phyloP scores from a whole-genome alignment of 2,888 invertebrate genomes.

The Patella ulyssiponensis region DNA sequence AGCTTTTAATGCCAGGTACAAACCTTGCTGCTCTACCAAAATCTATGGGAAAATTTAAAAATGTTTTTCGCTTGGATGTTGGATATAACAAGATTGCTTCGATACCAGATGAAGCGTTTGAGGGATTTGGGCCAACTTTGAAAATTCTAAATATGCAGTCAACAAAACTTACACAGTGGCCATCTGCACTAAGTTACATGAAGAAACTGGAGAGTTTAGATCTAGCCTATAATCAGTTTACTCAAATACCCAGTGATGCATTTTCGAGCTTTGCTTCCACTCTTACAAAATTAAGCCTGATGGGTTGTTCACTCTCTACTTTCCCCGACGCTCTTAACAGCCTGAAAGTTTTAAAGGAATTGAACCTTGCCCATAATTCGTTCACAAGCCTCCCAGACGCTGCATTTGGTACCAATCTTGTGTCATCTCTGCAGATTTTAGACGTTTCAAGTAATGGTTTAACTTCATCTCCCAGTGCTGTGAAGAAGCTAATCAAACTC shows the following conservation, averaged over 20 bases:
- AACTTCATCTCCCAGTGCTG: slow-evolving; percentile 10
- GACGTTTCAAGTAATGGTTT: slow-evolving; percentile 22
- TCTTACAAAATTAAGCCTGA: slow-evolving; percentile 13
- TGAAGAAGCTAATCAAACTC: slow-evolving; percentile 15
- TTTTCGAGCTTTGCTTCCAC: slow-evolving; percentile 3
- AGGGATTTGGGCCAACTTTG: not conserved
- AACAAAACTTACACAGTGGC: slow-evolving; percentile 23
- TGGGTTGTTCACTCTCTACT: slow-evolving; percentile 13
- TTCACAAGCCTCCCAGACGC: slow-evolving; percentile 4
- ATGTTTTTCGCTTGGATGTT: slow-evolving; percentile 8
- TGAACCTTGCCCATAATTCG: slow-evolving; percentile 19
- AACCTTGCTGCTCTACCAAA: slow-evolving; percentile 12
- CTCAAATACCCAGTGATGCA: slow-evolving; percentile 14
- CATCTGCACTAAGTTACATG: slow-evolving; percentile 16
- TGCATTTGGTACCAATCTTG: slow-evolving; percentile 5
- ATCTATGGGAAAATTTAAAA: slow-evolving; percentile 15
- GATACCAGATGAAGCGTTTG: slow-evolving; percentile 11
- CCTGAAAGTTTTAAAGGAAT: slow-evolving; percentile 13
- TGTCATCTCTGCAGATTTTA: slow-evolving; percentile 17
- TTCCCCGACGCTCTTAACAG: slow-evolving; percentile 16
- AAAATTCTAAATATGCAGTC: slow-evolving; percentile 15
- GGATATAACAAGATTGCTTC: slow-evolving; percentile 5
- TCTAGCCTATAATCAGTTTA: slow-evolving; percentile 13
- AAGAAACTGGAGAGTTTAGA: slow-evolving; percentile 14
- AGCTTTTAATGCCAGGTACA: slow-evolving; percentile 15